A percentile compares a stretch with the other conserved stretches of the same genome.
Conservation (phyloP, 2,113 vertebrate genomes). For the Hydrolagus affinis region DNA sequence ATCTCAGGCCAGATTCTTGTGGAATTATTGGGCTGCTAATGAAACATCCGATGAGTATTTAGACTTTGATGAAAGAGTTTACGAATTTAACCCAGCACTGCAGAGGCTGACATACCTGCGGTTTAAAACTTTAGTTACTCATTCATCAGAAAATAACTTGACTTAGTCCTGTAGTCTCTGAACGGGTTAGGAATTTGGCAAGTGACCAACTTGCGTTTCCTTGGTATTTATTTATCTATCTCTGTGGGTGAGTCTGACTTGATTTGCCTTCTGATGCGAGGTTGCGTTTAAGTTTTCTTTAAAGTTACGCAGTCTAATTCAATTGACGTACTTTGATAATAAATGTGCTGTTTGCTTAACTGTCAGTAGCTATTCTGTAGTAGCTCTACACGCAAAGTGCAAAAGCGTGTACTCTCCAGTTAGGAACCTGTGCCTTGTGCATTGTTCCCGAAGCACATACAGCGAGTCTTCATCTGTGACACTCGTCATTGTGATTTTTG, state of each 20-base stretch:
- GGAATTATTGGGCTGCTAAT: too few relatives aligned
- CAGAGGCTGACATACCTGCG: too few relatives aligned
- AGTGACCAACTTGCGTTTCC: too few relatives aligned
- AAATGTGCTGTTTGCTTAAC: background rate
- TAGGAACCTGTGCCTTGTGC: background rate
- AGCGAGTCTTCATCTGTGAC: background rate
- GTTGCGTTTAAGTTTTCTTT: background rate
- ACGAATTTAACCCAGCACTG: too few relatives aligned
- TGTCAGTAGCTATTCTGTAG: background rate
- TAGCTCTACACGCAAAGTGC: background rate
- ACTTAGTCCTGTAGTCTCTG: too few relatives aligned
- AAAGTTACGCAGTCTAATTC: background rate
- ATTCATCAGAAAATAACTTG: too few relatives aligned
- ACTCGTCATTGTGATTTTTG: background rate
- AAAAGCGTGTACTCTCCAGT: background rate
- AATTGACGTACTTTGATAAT: background rate
- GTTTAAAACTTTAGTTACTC: too few relatives aligned
- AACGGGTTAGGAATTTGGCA: too few relatives aligned
- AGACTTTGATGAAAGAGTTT: too few relatives aligned
- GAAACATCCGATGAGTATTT: too few relatives aligned
- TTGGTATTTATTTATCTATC: background rate
- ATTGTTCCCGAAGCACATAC: background rate
- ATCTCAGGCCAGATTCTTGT: too few relatives aligned
- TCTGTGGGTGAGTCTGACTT: background rate
- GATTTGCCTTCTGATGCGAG: background rate